Base-by-base conservation (phyloP, 2,888 invertebrate genomes). In the Pachydiplax longipennis region DNA sequence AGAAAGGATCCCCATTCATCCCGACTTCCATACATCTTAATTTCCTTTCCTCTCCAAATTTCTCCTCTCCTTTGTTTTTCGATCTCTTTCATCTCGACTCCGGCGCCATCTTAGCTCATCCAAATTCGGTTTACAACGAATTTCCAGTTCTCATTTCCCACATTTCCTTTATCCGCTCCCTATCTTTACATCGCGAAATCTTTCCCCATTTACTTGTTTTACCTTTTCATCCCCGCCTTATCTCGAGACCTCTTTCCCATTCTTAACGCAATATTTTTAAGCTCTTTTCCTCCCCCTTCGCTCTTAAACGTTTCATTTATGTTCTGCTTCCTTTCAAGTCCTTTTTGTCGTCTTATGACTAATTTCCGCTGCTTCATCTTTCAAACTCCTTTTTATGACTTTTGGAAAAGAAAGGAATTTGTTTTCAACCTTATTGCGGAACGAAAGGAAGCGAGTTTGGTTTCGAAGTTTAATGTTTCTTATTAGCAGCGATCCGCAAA, bases 321-420 rank as follows among this genome's bases (percentile, higher is more conserved):
- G 31, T 58, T 35, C 31, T 48, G 15, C 83, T 35, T 35, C 25
- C 83, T 58, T 83, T 83, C 83, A 83, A 83, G 31, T 18, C 35
- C 58, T 53, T n/a, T 58, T 58, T 31, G 31, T 83, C 83, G 83
- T 58, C 53, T 83, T 35, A 83, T 83, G 31, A 48, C 83, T 83
- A 83, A 83, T 83, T 83, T 83, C 83, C 25, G 53, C 31, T 83
- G 53, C 53, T 73, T 73, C 73, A 25, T 53, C 83, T 31, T 83
- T 53, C 25, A 13, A 12, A 31, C 48, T 82, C 48, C 18, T 5
- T 18, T 53, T 53, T n/a, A n/a, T 8, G 4, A 12, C 4, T 53
- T 53, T 18, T 18, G 18, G 44, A 44, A 10, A 44, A 44, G 44
- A 53, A 53, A 18, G 53, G 18, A 83, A 83, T 83, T 83, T 83